A percentile compares a stretch with the other conserved stretches of the same genome.
Conservation (phyloP, 1,140 invertebrate genomes). For the Tetraneura akinire region DNA sequence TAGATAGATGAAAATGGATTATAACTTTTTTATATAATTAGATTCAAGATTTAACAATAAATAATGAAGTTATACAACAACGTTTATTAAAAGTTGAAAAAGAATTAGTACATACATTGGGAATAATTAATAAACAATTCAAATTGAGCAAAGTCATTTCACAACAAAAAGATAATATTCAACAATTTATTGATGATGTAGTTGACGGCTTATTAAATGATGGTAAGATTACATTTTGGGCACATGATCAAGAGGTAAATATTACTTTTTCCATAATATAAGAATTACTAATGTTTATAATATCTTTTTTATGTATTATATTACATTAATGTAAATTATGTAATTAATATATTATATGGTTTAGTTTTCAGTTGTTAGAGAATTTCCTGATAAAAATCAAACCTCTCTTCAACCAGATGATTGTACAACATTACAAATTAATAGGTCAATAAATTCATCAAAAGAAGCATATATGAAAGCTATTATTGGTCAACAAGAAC, state of each 20-base stretch:
- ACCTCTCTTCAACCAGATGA: background rate
- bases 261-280: background rate
- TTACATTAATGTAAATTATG: too few species aligned
- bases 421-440: background rate
- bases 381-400: slow-evolving; percentile 17
- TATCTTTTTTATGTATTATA: too few species aligned
- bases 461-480: slow-evolving; percentile 41
- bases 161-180: slow-evolving; percentile 31
- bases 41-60: slow-evolving; percentile 44
- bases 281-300: too few species aligned
- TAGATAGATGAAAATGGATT: background rate
- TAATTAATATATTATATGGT: background rate
- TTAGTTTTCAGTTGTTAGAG: slow-evolving; percentile 46
- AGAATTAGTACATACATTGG: slow-evolving; percentile 23
- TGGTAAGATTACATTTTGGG: slow-evolving; percentile 36
- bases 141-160: slow-evolving; percentile 27
- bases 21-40: background rate
- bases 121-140: slow-evolving; percentile 37
- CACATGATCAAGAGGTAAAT: slow-evolving; percentile 33
- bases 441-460: background rate
- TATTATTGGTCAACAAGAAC: slow-evolving; percentile 40
- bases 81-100: slow-evolving; percentile 22
- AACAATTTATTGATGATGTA: slow-evolving; percentile 35
- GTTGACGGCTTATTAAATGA: slow-evolving; percentile 36
- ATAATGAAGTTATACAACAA: slow-evolving; percentile 10